Conservation (phyloP, 2,888 invertebrate species). For the Portevinia maculata region DNA sequence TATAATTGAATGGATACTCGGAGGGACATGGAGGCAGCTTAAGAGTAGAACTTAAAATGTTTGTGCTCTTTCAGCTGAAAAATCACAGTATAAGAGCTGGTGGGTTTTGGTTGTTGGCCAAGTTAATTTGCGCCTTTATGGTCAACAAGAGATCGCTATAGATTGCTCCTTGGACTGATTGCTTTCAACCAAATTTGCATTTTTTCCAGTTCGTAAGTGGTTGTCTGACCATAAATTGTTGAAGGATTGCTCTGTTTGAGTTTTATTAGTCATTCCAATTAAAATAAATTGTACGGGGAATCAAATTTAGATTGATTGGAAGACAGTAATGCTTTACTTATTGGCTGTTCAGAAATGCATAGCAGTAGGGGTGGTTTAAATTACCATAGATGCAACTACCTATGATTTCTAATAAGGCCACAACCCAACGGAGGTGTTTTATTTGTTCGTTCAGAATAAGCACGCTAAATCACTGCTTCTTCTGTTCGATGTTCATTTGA, state of each 20-base stretch:
- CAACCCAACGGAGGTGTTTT: too few relatives aligned
- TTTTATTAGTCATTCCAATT: constrained; percentile 41
- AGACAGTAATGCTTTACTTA: background rate
- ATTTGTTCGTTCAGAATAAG: too few relatives aligned
- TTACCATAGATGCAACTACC: too few relatives aligned
- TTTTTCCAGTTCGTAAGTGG: background rate
- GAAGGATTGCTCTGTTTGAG: constrained; percentile 7
- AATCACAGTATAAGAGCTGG: constrained; percentile 14
- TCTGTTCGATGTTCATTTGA: too few relatives aligned
- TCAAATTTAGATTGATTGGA: constrained; percentile 31
- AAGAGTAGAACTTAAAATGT: too few relatives aligned
- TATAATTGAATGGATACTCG: constrained; percentile 25
- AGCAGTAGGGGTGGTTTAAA: too few relatives aligned
- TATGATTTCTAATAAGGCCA: too few relatives aligned
- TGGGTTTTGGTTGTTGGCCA: constrained; percentile 24
- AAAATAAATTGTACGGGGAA: constrained; percentile 3
- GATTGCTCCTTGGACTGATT: constrained; percentile 25
- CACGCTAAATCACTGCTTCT: too few relatives aligned
- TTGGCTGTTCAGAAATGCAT: too few relatives aligned
- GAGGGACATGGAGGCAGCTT: too few relatives aligned
- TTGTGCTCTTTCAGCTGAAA: constrained; percentile 10
- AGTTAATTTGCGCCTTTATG: constrained; percentile 43
- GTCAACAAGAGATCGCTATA: constrained; percentile 27
- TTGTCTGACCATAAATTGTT: constrained; percentile 4
- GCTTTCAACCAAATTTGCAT: constrained; percentile 35